phyloP scores from a whole-genome alignment of 2,113 vertebrate species.

The Felis catus region DNA sequence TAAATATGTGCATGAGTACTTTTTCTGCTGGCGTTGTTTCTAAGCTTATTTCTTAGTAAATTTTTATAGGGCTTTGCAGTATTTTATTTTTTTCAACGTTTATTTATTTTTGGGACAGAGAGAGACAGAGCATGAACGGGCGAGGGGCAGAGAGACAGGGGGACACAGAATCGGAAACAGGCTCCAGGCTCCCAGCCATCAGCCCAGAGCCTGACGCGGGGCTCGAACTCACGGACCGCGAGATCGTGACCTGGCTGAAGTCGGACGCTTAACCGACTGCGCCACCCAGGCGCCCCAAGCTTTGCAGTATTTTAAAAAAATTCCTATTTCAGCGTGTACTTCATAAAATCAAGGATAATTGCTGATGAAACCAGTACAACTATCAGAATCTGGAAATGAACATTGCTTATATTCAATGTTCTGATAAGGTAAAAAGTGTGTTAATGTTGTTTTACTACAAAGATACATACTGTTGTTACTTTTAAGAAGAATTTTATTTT shows the following conservation, averaged over 20 bases:
- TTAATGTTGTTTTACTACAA: not conserved
- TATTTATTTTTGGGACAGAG: too few species aligned
- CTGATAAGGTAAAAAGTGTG: not conserved
- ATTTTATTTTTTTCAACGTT: too few species aligned
- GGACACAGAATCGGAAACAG: too few species aligned
- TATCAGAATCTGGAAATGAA: not conserved
- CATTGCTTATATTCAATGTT: not conserved
- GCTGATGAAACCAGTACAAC: not conserved
- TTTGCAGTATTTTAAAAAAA: too few species aligned
- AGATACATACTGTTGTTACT: not conserved
- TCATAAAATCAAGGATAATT: not conserved
- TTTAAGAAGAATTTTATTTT: not conserved
- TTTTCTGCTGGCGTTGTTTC: not conserved
- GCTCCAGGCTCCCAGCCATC: too few species aligned
- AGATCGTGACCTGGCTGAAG: too few species aligned
- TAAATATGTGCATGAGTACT: not conserved
- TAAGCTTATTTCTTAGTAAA: not conserved
- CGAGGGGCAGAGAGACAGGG: too few species aligned
- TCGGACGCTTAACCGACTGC: too few species aligned
- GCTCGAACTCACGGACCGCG: too few species aligned
- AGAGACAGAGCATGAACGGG: too few species aligned
- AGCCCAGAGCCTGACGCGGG: too few species aligned
- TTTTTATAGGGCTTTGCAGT: not conserved
- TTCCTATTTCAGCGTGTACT: not conserved
- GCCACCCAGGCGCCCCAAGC: too few species aligned